Evolutionary conservation across 2,797 vertebrate species (phyloP), one percentile per base, ranked within the genome.

Genomic region (Malacoctenus gilli): DNA sequence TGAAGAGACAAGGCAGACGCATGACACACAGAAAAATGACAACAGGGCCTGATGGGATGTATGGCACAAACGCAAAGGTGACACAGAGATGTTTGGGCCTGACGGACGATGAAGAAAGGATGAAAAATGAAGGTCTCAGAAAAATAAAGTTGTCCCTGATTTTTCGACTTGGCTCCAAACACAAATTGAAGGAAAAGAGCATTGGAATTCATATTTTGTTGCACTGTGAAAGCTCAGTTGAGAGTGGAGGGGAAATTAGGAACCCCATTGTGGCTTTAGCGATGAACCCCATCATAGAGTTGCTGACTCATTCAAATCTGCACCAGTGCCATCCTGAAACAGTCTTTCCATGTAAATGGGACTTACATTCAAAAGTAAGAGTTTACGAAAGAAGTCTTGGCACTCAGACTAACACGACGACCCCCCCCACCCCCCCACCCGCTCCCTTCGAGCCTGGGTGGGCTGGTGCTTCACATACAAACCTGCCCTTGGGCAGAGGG

Each of bases 11-110:
- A 28, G 36, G 46, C 32, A 73, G 60, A 63, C 36, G 73, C 58
- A 82, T 52, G 57, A 82, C 65, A 83, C 36, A 80, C 25, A 43
- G 77, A 60, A 70, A n/a, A 51, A 68, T 37, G 41, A 58, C 62
- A 59, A 72, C n/a, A 79, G 48, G 57, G 48, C 47, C 20, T 42
- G 30, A 4, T 55, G 42, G 11, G 46, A 57, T 20, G 20, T 32
- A n/a, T 37, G 31, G 37, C 39, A 68, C 5, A 32, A 10, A 62
- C 42, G 60, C 11, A 59, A 60, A 72, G 32, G 31, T 4, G 51
- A 35, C 9, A 43, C 43, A 53, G 65, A 5, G 3, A 14, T 57
- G 32, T 46, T 5, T 42, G 12, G 49, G 32, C 23, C 32, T 31
- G 34, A 71, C 20, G 49, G n/a, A 11, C 22, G 31, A 43, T 46